These are phyloP conservation scores for Cenopis cana DNA, from an alignment of 2,888 invertebrate species.

Conservation along the genomic window DNA sequence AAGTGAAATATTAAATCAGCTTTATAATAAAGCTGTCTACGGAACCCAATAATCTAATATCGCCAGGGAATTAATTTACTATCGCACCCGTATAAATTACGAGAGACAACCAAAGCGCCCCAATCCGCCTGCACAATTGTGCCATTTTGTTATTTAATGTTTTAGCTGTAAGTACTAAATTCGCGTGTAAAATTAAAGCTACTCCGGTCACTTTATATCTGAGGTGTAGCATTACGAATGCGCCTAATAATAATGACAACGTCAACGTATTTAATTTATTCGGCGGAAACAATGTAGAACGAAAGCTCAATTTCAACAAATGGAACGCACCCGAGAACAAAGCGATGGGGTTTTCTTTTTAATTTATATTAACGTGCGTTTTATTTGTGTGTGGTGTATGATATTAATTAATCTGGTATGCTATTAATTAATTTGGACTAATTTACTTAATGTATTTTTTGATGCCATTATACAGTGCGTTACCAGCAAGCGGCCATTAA, in stretches of 20 bases:
- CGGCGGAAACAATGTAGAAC: constrained; percentile 34
- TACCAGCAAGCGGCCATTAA: too few species aligned
- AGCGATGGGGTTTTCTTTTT: constrained; percentile 17
- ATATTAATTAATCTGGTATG: too few species aligned
- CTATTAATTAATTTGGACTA: neutral
- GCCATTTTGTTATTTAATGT: neutral
- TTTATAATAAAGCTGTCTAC: constrained; percentile 1
- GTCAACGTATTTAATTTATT: constrained; percentile 42
- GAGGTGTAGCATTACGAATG: constrained; percentile 23
- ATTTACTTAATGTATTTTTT: neutral
- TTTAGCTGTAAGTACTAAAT: neutral
- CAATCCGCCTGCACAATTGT: neutral
- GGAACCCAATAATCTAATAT: constrained; percentile 26
- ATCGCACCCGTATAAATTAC: constrained; percentile 28
- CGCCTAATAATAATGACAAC: constrained; percentile 41
- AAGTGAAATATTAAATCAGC: neutral
- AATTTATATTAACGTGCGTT: neutral
- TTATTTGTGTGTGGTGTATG: neutral
- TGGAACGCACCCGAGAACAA: constrained; percentile 17
- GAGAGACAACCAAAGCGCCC: neutral
- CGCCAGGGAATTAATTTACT: constrained; percentile 19
- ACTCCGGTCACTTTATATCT: neutral
- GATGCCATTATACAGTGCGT: too few species aligned
- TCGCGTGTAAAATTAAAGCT: neutral
- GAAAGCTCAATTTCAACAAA: constrained; percentile 32